phyloP scores from a whole-genome alignment of 2,797 vertebrate genomes.

The Cetoscarus ocellatus region DNA sequence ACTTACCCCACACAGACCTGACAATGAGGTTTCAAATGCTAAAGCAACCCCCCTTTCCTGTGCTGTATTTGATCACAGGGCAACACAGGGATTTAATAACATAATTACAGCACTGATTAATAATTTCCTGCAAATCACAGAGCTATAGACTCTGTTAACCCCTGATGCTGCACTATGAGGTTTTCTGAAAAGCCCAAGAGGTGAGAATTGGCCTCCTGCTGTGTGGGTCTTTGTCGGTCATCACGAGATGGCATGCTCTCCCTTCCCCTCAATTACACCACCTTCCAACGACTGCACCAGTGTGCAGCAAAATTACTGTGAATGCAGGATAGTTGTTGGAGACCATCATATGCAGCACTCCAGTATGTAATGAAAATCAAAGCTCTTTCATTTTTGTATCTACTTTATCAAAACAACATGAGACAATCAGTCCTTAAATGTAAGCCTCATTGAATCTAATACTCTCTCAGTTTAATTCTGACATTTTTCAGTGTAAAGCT shows the following conservation, averaged over 20 bases:
- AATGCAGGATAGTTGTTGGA: slow-evolving; percentile 25
- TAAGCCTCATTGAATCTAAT: too few species aligned
- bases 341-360: slow-evolving; percentile 29
- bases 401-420: too few species aligned
- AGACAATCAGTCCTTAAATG: too few species aligned
- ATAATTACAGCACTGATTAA: slow-evolving; percentile 20
- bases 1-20: too few species aligned
- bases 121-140: slow-evolving; percentile 4
- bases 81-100: slow-evolving; percentile 12
- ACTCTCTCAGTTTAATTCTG: too few species aligned
- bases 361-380: slow-evolving; percentile 19
- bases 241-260: slow-evolving; percentile 14
- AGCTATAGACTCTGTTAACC: slow-evolving; percentile 11
- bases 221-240: slow-evolving; percentile 32
- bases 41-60: slow-evolving; percentile 24
- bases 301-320: slow-evolving; percentile 35
- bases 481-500: too few species aligned
- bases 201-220: slow-evolving; percentile 36
- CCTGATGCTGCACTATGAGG: slow-evolving; percentile 11
- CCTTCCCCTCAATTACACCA: slow-evolving; percentile 23
- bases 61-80: slow-evolving; percentile 15
- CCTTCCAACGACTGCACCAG: slow-evolving; percentile 27
- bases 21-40: neutral
- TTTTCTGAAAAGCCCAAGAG: slow-evolving; percentile 19
- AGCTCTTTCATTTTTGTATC: neutral